A percentile compares a stretch with the other conserved stretches of the same genome.
Evolutionary conservation across 2,113 vertebrate genomes (phyloP).

Genomic region (Chloebia gouldiae): DNA sequence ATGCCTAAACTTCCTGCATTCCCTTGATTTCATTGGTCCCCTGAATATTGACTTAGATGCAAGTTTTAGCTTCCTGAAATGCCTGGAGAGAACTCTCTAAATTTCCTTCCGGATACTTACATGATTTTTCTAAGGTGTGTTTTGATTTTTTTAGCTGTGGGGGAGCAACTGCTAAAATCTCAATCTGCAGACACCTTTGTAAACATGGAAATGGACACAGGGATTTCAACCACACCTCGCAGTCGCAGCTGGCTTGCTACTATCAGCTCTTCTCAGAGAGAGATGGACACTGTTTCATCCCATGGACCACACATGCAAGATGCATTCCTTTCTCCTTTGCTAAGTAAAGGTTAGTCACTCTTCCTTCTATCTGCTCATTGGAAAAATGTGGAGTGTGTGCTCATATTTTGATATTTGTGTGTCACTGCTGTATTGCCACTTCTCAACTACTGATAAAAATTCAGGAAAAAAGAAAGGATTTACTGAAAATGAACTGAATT

Average conservation of each 20-base stretch:
- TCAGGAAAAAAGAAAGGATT: neutral
- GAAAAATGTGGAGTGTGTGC: neutral
- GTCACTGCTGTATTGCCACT: neutral
- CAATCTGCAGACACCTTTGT: slow-evolving; percentile 88
- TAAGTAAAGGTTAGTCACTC: slow-evolving; percentile 88
- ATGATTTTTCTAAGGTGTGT: neutral
- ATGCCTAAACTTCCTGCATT: neutral
- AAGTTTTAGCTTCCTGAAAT: neutral
- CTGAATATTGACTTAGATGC: neutral
- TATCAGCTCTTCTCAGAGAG: slow-evolving; percentile 77
- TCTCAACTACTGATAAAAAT: neutral
- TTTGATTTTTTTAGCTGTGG: slow-evolving; percentile 69
- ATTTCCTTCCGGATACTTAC: neutral
- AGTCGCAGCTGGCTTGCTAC: slow-evolving; percentile 88
- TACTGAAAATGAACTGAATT: neutral
- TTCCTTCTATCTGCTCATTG: neutral
- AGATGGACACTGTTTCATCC: slow-evolving; percentile 85
- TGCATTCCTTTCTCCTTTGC: slow-evolving; percentile 92
- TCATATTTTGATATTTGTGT: neutral
- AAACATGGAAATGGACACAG: slow-evolving; percentile 85
- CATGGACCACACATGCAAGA: slow-evolving; percentile 90
- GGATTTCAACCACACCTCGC: slow-evolving; percentile 68
- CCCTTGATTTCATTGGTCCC: neutral
- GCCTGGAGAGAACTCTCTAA: neutral
- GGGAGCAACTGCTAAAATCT: slow-evolving; percentile 87